phyloP scores from a whole-genome alignment of 2,797 vertebrate species.

The Lutjanus campechanus region DNA sequence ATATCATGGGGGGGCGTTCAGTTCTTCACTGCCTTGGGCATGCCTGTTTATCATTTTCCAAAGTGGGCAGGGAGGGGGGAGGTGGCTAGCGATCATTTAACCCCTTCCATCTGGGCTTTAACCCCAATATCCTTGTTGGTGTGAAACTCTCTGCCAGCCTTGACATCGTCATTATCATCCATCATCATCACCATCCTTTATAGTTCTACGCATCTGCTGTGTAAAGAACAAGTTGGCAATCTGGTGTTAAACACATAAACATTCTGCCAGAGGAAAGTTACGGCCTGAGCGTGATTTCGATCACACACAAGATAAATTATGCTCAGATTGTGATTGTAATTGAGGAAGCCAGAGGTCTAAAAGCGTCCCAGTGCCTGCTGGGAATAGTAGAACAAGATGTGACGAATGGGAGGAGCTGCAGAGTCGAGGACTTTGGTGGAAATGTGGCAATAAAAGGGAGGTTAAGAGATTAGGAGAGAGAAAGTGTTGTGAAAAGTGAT shows the following conservation, averaged over 20 bases:
- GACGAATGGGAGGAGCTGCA: slow-evolving; percentile 52
- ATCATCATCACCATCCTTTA: slow-evolving; percentile 71
- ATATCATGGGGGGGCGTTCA: slow-evolving; percentile 13
- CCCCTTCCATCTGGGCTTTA: slow-evolving; percentile 74
- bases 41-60: slow-evolving; percentile 71
- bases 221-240: slow-evolving; percentile 31
- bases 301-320: slow-evolving; percentile 59
- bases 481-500: slow-evolving; percentile 54
- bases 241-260: slow-evolving; percentile 74
- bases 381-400: slow-evolving; percentile 51
- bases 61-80: slow-evolving; percentile 35
- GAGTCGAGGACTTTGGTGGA: slow-evolving; percentile 36
- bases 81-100: slow-evolving; percentile 57
- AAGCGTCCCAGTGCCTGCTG: slow-evolving; percentile 33
- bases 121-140: slow-evolving; percentile 68
- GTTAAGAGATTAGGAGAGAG: slow-evolving; percentile 60
- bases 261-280: slow-evolving; percentile 62
- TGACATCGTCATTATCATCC: slow-evolving; percentile 71
- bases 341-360: slow-evolving; percentile 50
- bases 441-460: slow-evolving; percentile 48
- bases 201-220: slow-evolving; percentile 58
- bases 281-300: slow-evolving; percentile 46
- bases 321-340: slow-evolving; percentile 54
- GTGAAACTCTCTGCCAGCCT: slow-evolving; percentile 55
- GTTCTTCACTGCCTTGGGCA: slow-evolving; percentile 17